A percentile compares a stretch with the other conserved stretches of the same genome.
Conservation (phyloP, 2,797 vertebrate genomes). For the Cossypha heuglini region DNA sequence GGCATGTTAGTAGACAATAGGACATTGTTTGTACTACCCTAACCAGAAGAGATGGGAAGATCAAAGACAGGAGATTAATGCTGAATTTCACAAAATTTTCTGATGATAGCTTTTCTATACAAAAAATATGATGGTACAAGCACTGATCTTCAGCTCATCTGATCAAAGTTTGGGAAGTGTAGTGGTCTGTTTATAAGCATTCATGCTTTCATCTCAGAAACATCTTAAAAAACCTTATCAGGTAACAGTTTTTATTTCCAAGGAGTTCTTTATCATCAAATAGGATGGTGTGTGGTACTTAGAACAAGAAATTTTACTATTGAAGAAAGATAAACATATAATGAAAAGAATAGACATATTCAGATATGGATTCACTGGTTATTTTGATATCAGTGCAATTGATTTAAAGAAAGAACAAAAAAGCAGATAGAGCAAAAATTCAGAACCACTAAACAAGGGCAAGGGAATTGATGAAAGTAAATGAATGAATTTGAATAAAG, state of each 20-base stretch:
- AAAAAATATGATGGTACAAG: not conserved
- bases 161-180: not conserved
- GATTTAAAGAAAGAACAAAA: not conserved
- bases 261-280: not conserved
- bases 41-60: not conserved
- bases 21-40: not conserved
- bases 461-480: not conserved
- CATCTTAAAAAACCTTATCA: not conserved
- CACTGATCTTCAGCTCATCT: not conserved
- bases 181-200: not conserved
- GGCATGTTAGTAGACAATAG: not conserved
- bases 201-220: not conserved
- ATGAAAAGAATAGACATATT: not conserved
- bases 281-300: not conserved
- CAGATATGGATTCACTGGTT: rapidly evolving
- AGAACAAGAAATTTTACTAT: not conserved
- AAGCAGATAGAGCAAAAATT: not conserved
- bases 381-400: not conserved
- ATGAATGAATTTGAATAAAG: not conserved
- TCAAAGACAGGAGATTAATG: not conserved
- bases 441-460: not conserved
- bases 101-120: not conserved
- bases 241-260: not conserved
- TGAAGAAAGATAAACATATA: not conserved
- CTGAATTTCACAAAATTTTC: not conserved